Percentiles rank a stretch among this genome's conserved stretches.
Evolutionary conservation across 2,888 invertebrate species (phyloP).

Genomic region (Cyaniris semiargus): DNA sequence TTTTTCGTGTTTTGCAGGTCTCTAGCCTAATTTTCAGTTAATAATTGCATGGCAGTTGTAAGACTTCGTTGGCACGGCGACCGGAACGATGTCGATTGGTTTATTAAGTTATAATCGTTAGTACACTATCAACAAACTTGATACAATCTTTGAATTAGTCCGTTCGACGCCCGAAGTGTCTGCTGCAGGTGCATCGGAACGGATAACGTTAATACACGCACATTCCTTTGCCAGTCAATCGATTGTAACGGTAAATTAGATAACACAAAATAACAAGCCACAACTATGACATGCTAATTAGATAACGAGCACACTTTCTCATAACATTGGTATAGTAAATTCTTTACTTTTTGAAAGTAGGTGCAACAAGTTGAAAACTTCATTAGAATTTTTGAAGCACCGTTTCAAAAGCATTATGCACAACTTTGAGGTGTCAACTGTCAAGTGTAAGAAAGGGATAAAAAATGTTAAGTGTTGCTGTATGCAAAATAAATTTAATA

Average conservation of each 20-base stretch:
- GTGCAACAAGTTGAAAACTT: conserved; percentile 51
- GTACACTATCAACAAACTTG: conserved; percentile 49
- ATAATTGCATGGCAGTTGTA: conserved; percentile 39
- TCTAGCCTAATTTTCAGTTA: conserved; percentile 53
- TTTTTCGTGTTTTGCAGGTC: conserved; percentile 60
- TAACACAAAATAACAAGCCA: conserved; percentile 51
- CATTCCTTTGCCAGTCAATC: conserved; percentile 58
- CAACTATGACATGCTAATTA: conserved; percentile 54
- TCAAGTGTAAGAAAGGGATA: conserved; percentile 37
- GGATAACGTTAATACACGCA: conserved; percentile 56
- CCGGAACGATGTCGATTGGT: conserved; percentile 50
- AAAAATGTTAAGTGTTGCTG: conserved; percentile 20
- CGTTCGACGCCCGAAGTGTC: conserved; percentile 44
- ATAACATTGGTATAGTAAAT: conserved; percentile 55
- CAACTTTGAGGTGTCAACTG: conserved; percentile 31
- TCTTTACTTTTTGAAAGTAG: conserved; percentile 68
- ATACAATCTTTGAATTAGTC: conserved; percentile 41
- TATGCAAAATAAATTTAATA: background rate
- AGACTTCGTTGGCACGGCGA: conserved; percentile 37
- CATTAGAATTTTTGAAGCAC: conserved; percentile 38
- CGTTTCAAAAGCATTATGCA: conserved; percentile 29
- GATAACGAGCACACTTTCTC: conserved; percentile 65
- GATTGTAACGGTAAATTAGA: conserved; percentile 67
- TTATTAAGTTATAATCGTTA: conserved; percentile 55
- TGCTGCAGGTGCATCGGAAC: conserved; percentile 75